Evolutionary conservation across 2,888 invertebrate species (phyloP), one percentile per base, ranked within the genome.

Genomic region (Cistogaster globosa): DNA sequence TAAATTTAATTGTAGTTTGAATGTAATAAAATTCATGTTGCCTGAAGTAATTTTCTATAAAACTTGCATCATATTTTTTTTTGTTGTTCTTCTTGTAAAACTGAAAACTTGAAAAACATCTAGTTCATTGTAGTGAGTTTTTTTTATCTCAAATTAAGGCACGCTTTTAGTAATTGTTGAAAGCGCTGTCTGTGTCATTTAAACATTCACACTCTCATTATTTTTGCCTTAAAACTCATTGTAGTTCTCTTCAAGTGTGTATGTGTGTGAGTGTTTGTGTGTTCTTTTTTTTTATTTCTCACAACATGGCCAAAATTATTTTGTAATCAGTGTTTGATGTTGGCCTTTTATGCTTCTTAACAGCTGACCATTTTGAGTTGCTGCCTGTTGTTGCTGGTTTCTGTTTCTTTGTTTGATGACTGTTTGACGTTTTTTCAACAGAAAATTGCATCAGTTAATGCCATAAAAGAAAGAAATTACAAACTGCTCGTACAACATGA

Each of bases 331-430:
- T 81, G 72, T 71, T 77, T 72, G 55, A 51, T 9, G 58, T 53
- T 81, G 72, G 62, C 68, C 81, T 81, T 84, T 80, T 81, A 71
- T 74, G 77, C 67, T 22, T 69, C 14, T 71, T 51, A n/a, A n/a
- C 62, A 76, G 71, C 14, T 42, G 55, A 62, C 58, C 74, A 74
- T 26, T 60, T 74, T 42, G 32, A 18, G 67, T 45, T 67, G 67
- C 1, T 57, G 57, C 32, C 12, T 38, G n/a, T 18, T 51, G 36
- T 16, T 51, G 51, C 72, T 11, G 22, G 26, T 55, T 78, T 26
- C 11, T 65, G 14, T 8, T n/a, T 65, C 11, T 75, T 53, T 36
- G 36, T 53, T 69, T 8, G 7, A 7, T 20, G 51, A 32, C 20
- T 69, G 77, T 62, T 63, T 72, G 57, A 80, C 18, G 79, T 67